A percentile compares a stretch with the other conserved stretches of the same genome.
phyloP scores from a whole-genome alignment of 2,797 vertebrate species.

The Phoxinus dragarum region DNA sequence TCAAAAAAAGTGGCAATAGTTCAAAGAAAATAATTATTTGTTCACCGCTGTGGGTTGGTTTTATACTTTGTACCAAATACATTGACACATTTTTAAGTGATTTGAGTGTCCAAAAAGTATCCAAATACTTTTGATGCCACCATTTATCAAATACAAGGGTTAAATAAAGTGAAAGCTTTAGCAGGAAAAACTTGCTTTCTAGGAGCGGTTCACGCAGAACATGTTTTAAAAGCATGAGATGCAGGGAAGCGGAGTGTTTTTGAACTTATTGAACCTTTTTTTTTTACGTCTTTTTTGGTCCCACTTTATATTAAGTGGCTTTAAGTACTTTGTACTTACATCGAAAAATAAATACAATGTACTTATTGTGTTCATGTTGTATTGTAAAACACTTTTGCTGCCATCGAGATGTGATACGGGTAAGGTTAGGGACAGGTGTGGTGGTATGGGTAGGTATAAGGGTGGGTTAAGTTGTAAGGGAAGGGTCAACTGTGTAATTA shows the following conservation, averaged over 20 bases:
- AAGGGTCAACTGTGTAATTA: no score
- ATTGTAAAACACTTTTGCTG: no score
- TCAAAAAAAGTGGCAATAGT: neutral
- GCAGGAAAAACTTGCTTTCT: neutral
- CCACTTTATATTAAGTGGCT: no score
- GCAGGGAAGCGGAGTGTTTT: neutral
- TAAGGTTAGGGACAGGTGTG: no score
- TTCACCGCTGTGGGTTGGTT: neutral
- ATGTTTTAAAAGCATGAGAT: neutral
- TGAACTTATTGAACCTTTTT: neutral
- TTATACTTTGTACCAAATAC: neutral
- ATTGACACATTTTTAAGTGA: neutral
- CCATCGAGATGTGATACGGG: no score
- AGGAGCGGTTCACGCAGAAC: neutral
- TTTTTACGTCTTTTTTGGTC: no score
- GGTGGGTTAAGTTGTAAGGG: no score
- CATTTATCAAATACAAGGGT: neutral
- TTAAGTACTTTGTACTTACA: no score
- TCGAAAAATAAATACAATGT: no score
- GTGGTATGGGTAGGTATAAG: no score
- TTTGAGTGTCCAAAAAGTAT: neutral
- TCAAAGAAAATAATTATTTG: neutral
- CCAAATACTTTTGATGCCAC: neutral
- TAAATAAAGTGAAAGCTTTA: neutral
- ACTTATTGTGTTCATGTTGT: no score